phyloP scores from a whole-genome alignment of 2,888 invertebrate species.

The Meiosimyza decipiens region DNA sequence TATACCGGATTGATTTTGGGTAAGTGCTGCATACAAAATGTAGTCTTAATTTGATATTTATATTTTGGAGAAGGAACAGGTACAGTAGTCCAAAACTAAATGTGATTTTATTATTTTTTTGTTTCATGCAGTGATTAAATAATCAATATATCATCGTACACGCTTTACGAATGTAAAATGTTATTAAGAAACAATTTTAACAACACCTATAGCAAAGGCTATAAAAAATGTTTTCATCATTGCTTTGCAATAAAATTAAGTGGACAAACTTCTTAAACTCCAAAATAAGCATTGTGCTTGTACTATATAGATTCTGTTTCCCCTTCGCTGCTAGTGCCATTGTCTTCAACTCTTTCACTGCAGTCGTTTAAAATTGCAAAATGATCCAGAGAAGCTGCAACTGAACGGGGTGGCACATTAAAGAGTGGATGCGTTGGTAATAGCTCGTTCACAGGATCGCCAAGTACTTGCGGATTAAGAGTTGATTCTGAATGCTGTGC shows the following conservation, averaged over 20 bases:
- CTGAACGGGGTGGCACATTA: slow-evolving; percentile 79
- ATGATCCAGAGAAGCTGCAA: slow-evolving; percentile 68
- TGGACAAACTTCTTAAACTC: slow-evolving; percentile 33
- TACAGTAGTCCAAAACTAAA: slow-evolving; percentile 25
- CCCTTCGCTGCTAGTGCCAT: slow-evolving; percentile 28
- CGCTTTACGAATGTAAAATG: background rate
- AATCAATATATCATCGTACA: background rate
- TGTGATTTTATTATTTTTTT: background rate
- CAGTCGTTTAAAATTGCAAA: slow-evolving; percentile 53
- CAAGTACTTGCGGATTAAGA: slow-evolving; percentile 72
- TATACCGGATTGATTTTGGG: background rate
- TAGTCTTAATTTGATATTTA: slow-evolving; percentile 13
- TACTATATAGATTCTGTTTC: slow-evolving; percentile 24
- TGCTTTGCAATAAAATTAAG: slow-evolving; percentile 21
- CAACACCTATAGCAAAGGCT: background rate
- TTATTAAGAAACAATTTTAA: slow-evolving; percentile 3
- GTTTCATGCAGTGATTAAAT: background rate
- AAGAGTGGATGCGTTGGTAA: slow-evolving; percentile 84
- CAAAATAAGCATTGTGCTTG: slow-evolving; percentile 2
- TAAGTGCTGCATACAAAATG: slow-evolving; percentile 19
- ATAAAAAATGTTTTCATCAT: slow-evolving; percentile 1
- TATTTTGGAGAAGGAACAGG: slow-evolving; percentile 21
- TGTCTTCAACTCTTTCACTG: background rate
- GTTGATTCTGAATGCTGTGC: slow-evolving; percentile 78
- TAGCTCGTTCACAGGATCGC: slow-evolving; percentile 77